Base-by-base conservation (phyloP, 2,888 invertebrate genomes). In the Epistrophe grossulariae region DNA sequence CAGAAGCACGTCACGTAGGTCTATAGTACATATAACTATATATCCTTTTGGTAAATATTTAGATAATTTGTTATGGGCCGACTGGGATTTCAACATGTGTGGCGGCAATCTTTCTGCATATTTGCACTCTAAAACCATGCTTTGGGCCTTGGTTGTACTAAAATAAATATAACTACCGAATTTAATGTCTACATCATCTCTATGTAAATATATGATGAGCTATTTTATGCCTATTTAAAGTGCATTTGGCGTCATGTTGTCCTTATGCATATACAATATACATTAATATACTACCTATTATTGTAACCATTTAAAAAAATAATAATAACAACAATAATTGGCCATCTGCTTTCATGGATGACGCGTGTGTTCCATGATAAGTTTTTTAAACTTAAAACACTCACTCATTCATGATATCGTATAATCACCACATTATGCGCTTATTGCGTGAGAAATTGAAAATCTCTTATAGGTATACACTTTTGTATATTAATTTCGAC, bases 41-140 rank as follows among this genome's bases (percentile, higher is more conserved):
- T 43, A 84, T 74, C 80, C 66, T 66, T 80, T 84, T 45, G n/a
- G 71, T 66, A 76, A 84, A 84, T 84, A 72, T 84, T 84, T 84
- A 24, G 38, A 66, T 64, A 76, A 40, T 79, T 45, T 43, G 28
- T 35, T 50, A 7, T 19, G n/a, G n/a, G 57, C 35, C 13, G 45
- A 11, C 38, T 38, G 17, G 45, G 31, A 66, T 45, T 10, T 19
- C 38, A 60, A 45, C 52, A 84, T 77, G 45, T 80, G 52, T 24
- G 52, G 52, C 19, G 35, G 19, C 6, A 57, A 35, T 10, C 19
- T 17, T 28, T 57, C 10, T 24, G 13, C 55, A 76, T 76, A 74
- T 84, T 83, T 73, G 71, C 71, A 76, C 11, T 71, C 55, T n/a
- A 38, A 70, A 70, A 48, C 40, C 28, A 8, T 15, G 24, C 13